These are phyloP conservation scores for Zaprionus tsacasi DNA, from an alignment of 1,140 invertebrate species.

Conservation along the genomic window DNA sequence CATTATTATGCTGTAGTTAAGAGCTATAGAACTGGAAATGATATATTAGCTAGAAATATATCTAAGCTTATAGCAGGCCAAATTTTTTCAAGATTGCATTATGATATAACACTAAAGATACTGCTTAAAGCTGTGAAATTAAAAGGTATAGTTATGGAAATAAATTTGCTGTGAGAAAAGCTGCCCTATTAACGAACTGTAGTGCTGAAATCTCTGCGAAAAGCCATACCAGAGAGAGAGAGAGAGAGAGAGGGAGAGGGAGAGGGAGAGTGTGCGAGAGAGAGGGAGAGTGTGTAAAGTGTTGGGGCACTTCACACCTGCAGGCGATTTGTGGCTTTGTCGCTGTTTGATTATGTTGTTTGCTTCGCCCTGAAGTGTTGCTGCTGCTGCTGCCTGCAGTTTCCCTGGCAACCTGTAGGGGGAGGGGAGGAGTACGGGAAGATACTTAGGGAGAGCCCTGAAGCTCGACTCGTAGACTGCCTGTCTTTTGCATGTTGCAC, in stretches of 20 bases:
- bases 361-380: slow-evolving; percentile 65
- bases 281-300: slow-evolving; percentile 11
- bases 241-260: no score
- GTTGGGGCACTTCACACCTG: slow-evolving; percentile 65
- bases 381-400: slow-evolving; percentile 19
- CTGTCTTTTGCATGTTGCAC: slow-evolving; percentile 65
- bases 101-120: no score
- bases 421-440: background rate
- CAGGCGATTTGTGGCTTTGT: slow-evolving; percentile 42
- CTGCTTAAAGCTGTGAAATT: no score
- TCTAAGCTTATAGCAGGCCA: background rate
- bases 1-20: no score
- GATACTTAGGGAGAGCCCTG: slow-evolving; percentile 65
- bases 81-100: background rate
- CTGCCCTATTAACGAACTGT: no score
- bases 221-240: no score
- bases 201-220: no score
- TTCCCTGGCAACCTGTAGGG: slow-evolving; percentile 9
- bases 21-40: no score
- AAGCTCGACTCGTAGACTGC: slow-evolving; percentile 66
- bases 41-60: background rate
- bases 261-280: no score
- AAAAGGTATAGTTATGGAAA: background rate
- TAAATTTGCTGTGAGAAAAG: background rate
- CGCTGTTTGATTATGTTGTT: slow-evolving; percentile 76